phyloP scores from a whole-genome alignment of 35 echinoderm and acorn worm species.

The Eucidaris tribuloides region DNA sequence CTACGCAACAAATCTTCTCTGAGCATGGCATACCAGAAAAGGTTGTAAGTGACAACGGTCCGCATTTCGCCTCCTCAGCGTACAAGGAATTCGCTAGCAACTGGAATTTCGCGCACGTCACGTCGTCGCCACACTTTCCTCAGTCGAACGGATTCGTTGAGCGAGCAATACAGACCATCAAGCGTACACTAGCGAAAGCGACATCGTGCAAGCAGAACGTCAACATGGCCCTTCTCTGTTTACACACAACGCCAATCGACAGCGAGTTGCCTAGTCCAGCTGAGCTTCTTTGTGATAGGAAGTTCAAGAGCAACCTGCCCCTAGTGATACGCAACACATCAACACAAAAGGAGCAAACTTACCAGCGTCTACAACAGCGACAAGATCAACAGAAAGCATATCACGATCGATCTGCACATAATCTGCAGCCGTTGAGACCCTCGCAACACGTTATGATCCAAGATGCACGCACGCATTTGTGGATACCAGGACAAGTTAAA shows the following conservation, averaged over 20 bases:
- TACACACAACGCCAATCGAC: conserved; percentile 29
- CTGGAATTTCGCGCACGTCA: conserved; percentile 44
- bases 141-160: conserved; percentile 55
- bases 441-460: conserved; percentile 32
- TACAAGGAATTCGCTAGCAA: conserved; percentile 43
- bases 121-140: conserved; percentile 60
- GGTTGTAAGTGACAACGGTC: conserved; percentile 66
- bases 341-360: conserved; percentile 3
- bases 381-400: conserved; percentile 43
- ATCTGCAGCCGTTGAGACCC: neutral
- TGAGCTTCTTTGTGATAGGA: conserved; percentile 30
- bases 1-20: conserved; percentile 47
- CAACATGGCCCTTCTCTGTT: neutral
- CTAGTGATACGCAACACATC: neutral
- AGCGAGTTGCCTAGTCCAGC: neutral
- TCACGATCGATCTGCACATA: conserved; percentile 9
- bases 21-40: conserved; percentile 74
- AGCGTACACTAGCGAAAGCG: conserved; percentile 33
- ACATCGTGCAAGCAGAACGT: neutral
- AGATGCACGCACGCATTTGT: neutral
- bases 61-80: conserved; percentile 35
- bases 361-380: neutral
- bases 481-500: conserved; percentile 24
- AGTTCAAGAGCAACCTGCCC: conserved; percentile 36
- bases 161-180: conserved; percentile 9